Base-by-base conservation (phyloP, 2,888 invertebrate species). In the Chirona hameri region DNA sequence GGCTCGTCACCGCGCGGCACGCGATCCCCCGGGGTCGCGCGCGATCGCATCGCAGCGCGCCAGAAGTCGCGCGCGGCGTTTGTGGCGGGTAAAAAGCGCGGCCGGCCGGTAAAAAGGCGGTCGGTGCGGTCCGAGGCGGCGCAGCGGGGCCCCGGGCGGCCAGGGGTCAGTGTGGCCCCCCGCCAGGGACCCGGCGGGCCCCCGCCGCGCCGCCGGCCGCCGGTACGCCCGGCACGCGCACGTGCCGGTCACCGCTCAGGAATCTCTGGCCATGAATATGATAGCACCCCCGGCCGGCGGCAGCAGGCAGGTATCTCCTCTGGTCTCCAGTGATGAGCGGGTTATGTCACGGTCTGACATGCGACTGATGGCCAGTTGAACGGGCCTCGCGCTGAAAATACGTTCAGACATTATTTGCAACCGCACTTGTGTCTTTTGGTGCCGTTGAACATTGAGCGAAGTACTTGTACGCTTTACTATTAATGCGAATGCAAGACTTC, bases 41-140 rank as follows among this genome's bases (percentile, higher is more conserved):
- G 76, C 39, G 76, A 76, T 76, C 39, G 76, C 15, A 76, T 76
- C 76, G 15, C 76, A 10, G 21, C 46, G 76, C 39, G 46, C 46
- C 76, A 76, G 76, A 46, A 76, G 39, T 76, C 24, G 27, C 27
- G 27, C 39, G 27, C 27, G 24, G 46, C 31, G 29, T 18, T 29
- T 10, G 46, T 14, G 24, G 76, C 46, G 76, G 39, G 31, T 39
- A 76, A 76, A 76, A 76, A 76, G 52, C 39, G 76, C 76, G 76
- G 15, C 46, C 46, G 39, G 24, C 76, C 76, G 76, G 76, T 46
- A 76, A 76, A 76, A 76, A 76, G 76, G 39, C 76, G 76, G 76
- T 10, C 46, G 46, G 39, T 24, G 24, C 46, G 76, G 46, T 72
- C 29, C 15, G 52, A 15, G 29, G 46, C 18, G 39, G 24, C 76